Base-by-base conservation (phyloP, 2,888 invertebrate species). In the Xylophagus ater region DNA sequence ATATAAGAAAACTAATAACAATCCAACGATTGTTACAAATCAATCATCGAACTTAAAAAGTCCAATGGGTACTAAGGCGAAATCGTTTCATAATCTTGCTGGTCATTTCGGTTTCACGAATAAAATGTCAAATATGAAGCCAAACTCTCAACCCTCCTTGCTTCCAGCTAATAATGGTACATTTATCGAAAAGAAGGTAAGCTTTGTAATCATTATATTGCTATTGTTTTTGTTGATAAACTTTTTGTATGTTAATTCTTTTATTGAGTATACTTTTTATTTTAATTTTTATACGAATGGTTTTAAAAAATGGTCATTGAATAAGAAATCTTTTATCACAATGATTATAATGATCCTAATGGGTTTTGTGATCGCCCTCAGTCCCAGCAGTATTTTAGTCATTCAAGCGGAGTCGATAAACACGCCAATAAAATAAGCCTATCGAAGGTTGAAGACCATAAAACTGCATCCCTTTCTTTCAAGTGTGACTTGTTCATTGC, bases 31-130 rank as follows among this genome's bases (percentile, higher is more conserved):
- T 10, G 24, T 2, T 17, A 13, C 14, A 23, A 12, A 14, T 10
- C 7, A 24, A 7, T 14, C 7, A 13, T 4, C 14, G 5, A 25
- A 35, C 26, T 31, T 63, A 3, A 62, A 61, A 41, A 62, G 62
- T 47, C 62, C 64, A 4, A 60, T 65, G 62, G 64, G 64, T 29
- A 57, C 56, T 13, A 65, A 65, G 50, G 60, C 64, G 5, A 64
- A 65, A 43, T 65, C 64, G 15, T 61, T 63, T 53, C 61, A 62
- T 42, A 65, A 64, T 47, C 48, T 65, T 41, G 53, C 56, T 40
- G 54, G 55, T 37, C 55, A 56, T 35, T 44, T 53, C 19, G 51
- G 49, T 12, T 52, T 49, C 31, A 45, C 38, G 23, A 42, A 34
- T 23, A 34, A 46, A 18, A 40, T 36, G 29, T 7, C 40, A 12